These are phyloP conservation scores for Acanthurus lineatus DNA, from an alignment of 2,797 vertebrate genomes.

Conservation along the genomic window DNA sequence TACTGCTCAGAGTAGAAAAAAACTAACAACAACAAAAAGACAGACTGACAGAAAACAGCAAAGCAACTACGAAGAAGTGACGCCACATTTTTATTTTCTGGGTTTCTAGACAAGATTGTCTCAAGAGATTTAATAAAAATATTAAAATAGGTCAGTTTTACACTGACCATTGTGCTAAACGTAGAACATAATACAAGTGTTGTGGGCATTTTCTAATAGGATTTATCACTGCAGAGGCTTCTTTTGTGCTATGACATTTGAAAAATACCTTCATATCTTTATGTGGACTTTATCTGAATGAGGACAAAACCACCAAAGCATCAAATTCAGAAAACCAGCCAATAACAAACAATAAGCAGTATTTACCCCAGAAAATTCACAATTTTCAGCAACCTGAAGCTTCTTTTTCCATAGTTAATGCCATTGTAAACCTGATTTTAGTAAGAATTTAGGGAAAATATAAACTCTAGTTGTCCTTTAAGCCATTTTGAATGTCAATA, in stretches of 20 bases:
- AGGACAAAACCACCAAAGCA: neutral
- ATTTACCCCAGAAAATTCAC: neutral
- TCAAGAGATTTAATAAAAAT: neutral
- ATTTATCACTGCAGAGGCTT: neutral
- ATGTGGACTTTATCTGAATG: neutral
- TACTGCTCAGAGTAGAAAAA: slow-evolving; percentile 37
- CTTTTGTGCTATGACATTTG: too few species aligned
- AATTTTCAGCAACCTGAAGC: neutral
- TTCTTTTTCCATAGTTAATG: neutral
- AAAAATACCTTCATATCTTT: too few species aligned
- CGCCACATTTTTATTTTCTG: neutral
- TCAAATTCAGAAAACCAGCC: neutral
- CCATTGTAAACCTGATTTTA: too few species aligned
- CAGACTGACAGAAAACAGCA: neutral
- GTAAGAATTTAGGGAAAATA: neutral
- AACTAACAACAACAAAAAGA: slow-evolving; percentile 35
- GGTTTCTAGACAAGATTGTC: too few species aligned
- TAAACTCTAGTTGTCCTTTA: too few species aligned
- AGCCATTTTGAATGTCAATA: too few species aligned
- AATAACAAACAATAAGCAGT: neutral
- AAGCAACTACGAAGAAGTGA: neutral
- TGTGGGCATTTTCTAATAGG: neutral
- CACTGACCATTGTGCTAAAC: neutral
- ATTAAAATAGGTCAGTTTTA: slow-evolving; percentile 23
- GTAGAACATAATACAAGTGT: neutral